Conservation (phyloP, 1,140 invertebrate species). For the Drusus annulatus region DNA sequence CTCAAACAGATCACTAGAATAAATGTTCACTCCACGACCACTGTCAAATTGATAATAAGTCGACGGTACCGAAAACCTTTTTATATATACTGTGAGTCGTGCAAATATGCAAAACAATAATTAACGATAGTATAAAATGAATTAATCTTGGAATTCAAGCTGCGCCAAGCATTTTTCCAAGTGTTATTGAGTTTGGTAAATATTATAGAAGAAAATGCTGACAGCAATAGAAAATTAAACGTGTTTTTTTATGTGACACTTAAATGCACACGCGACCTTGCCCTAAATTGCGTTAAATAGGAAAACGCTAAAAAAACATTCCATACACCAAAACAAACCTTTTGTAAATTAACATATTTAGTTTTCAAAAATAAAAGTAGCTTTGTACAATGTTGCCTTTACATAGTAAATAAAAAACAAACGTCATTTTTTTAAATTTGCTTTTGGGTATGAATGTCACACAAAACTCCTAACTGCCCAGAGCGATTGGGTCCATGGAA, state of each 20-base stretch:
- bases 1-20: too few species aligned
- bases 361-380: too few species aligned
- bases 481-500: too few species aligned
- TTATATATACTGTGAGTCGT: not conserved
- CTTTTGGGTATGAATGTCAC: too few species aligned
- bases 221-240: not conserved
- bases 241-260: not conserved
- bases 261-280: not conserved
- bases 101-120: slow-evolving; percentile 20
- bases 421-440: too few species aligned
- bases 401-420: too few species aligned
- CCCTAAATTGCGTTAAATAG: too few species aligned
- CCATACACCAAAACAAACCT: not conserved
- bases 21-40: not conserved
- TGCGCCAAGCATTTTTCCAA: not conserved
- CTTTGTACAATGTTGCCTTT: too few species aligned
- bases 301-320: not conserved
- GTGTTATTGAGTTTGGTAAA: not conserved
- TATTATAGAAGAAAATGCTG: slow-evolving; percentile 1
- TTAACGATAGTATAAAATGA: not conserved
- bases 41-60: slow-evolving; percentile 10
- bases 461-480: too few species aligned
- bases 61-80: not conserved
- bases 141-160: slow-evolving; percentile 1
- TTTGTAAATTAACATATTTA: not conserved